Conservation (phyloP, 2,797 vertebrate genomes). For the Ctenochaetus hawaiiensis region DNA sequence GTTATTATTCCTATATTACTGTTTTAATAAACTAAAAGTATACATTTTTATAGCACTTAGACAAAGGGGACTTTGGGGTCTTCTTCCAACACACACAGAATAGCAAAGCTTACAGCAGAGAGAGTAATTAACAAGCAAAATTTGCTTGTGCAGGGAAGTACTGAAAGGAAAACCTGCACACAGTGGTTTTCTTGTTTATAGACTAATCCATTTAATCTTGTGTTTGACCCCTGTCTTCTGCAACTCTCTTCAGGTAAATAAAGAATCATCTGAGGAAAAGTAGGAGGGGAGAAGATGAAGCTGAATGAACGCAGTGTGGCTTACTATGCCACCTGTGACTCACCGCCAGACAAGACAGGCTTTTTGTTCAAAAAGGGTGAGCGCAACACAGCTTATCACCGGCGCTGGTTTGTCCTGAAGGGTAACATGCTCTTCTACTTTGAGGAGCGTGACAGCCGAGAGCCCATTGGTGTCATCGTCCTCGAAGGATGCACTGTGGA, state of each 20-base stretch:
- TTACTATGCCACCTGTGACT: slow-evolving; percentile 94
- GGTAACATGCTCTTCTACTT: slow-evolving; percentile 99
- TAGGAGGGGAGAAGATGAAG: slow-evolving; percentile 88
- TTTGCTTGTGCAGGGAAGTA: background rate
- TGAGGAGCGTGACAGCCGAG: slow-evolving; percentile 91
- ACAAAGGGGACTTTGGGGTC: background rate
- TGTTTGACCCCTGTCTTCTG: slow-evolving; percentile 19
- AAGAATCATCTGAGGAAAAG: slow-evolving; percentile 29
- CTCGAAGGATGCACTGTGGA: slow-evolving; percentile 98
- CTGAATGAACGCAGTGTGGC: slow-evolving; percentile 95
- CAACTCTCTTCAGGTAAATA: slow-evolving; percentile 52
- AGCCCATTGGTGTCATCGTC: slow-evolving; percentile 94
- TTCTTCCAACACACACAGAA: background rate
- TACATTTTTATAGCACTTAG: background rate
- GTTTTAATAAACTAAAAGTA: background rate
- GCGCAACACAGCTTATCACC: slow-evolving; percentile 92
- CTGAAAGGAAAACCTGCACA: slow-evolving; percentile 5
- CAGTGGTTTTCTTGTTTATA: background rate
- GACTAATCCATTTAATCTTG: background rate
- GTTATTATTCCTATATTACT: background rate
- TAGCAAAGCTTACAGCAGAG: slow-evolving; percentile 12
- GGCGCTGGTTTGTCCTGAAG: slow-evolving; percentile 97
- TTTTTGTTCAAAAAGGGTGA: slow-evolving; percentile 95
- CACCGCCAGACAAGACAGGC: slow-evolving; percentile 92
- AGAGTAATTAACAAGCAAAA: background rate